phyloP scores from a whole-genome alignment of 1,140 invertebrate genomes.

The Ips nitidus region DNA sequence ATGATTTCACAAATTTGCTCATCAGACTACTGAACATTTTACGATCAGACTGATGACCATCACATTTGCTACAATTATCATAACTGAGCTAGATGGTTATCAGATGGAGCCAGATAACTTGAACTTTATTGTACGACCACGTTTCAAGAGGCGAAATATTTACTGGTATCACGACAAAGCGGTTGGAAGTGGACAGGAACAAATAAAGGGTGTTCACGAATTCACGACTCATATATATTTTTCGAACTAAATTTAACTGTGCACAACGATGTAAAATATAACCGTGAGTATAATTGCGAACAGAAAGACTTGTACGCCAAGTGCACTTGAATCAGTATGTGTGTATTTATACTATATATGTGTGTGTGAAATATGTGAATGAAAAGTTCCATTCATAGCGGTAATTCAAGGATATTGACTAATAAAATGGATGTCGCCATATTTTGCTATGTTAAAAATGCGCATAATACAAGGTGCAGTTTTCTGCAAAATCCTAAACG shows the following conservation, averaged over 20 bases:
- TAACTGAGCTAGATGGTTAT: neutral
- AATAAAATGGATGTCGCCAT: neutral
- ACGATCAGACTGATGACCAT: no score
- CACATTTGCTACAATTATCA: neutral
- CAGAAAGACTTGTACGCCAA: neutral
- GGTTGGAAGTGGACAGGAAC: conserved; percentile 7
- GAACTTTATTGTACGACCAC: conserved; percentile 8
- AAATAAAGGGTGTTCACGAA: conserved; percentile 9
- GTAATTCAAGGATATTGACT: neutral
- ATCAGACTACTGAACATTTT: no score
- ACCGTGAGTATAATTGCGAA: neutral
- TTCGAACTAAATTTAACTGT: neutral
- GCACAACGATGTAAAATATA: neutral
- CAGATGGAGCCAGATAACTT: neutral
- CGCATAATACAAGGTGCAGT: no score
- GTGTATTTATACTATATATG: neutral
- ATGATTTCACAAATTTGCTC: no score
- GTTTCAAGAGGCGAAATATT: conserved; percentile 6
- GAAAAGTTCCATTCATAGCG: neutral
- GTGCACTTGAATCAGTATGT: neutral
- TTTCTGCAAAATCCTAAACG: no score
- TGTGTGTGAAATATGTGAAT: conserved; percentile 2
- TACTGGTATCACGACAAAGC: conserved; percentile 10
- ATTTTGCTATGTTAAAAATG: neutral
- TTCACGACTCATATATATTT: conserved; percentile 1